Conservation (phyloP, 2,113 vertebrate genomes). For the Polypterus bichir region DNA sequence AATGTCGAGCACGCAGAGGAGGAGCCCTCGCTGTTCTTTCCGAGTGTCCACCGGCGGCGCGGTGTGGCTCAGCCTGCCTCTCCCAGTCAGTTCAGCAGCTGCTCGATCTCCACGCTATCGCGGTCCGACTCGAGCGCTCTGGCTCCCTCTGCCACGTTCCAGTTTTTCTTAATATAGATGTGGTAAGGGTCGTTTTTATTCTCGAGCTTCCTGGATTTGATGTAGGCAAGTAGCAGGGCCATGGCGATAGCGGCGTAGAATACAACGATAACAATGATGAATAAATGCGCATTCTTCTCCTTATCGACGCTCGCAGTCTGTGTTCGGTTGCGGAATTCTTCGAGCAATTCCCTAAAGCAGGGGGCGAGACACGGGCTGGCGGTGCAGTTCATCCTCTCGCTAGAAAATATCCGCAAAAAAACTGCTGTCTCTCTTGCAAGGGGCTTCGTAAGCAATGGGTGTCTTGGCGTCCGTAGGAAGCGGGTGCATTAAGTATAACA, state of each 20-base stretch:
- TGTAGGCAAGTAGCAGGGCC: constrained; percentile 42
- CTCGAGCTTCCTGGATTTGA: constrained; percentile 34
- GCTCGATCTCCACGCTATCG: not conserved
- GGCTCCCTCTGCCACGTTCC: constrained; percentile 9
- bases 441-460: no score
- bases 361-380: constrained; percentile 18
- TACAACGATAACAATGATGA: constrained; percentile 47
- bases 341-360: constrained; percentile 33
- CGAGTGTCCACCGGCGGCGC: no score
- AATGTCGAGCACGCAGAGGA: no score
- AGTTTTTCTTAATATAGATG: constrained; percentile 29
- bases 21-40: no score
- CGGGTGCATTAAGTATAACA: no score
- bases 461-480: no score
- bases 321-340: constrained; percentile 25
- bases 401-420: no score
- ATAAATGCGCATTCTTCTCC: constrained; percentile 33
- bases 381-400: no score
- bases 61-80: no score
- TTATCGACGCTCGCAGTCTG: constrained; percentile 11
- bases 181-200: constrained; percentile 34
- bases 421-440: no score
- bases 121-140: not conserved
- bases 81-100: not conserved
- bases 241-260: constrained; percentile 46